Evolutionary conservation across 2,113 vertebrate genomes (phyloP).

Genomic region (Pholis gunnellus): DNA sequence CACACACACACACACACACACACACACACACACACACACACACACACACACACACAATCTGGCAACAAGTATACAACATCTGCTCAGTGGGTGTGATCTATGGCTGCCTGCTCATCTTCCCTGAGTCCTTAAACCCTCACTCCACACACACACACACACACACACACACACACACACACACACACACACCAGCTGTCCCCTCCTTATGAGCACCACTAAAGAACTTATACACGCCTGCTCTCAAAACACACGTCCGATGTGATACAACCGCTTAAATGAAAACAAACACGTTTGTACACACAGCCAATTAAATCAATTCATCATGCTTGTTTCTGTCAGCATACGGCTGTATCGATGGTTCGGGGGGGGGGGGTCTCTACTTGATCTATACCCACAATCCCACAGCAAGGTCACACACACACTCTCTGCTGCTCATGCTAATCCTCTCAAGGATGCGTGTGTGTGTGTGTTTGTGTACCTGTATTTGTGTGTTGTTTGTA

Average conservation of each 20-base stretch:
- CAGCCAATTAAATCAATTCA: slow-evolving; percentile 46
- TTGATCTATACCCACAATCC: slow-evolving; percentile 58
- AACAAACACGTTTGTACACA: slow-evolving; percentile 51
- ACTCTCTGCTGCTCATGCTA: slow-evolving; percentile 41
- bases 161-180: slow-evolving; percentile 34
- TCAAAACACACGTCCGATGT: slow-evolving; percentile 2
- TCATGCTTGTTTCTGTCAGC: slow-evolving; percentile 37
- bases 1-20: not conserved
- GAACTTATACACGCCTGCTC: slow-evolving; percentile 5
- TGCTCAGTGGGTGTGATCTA: slow-evolving; percentile 4
- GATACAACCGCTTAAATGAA: slow-evolving; percentile 21
- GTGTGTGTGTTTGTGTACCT: not conserved
- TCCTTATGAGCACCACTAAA: slow-evolving; percentile 10
- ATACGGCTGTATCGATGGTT: not conserved
- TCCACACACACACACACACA: not conserved
- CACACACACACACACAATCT: not conserved
- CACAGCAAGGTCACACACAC: slow-evolving; percentile 45
- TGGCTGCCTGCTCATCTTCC: not conserved
- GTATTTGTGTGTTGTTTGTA: slow-evolving; percentile 22
- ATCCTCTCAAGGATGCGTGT: slow-evolving; percentile 43
- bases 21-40: not conserved
- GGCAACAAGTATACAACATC: not conserved
- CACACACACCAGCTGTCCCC: slow-evolving; percentile 58
- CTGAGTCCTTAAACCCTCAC: not conserved
- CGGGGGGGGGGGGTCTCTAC: not conserved